Base-by-base conservation (phyloP, 2,797 vertebrate genomes). In the Lates japonicus region DNA sequence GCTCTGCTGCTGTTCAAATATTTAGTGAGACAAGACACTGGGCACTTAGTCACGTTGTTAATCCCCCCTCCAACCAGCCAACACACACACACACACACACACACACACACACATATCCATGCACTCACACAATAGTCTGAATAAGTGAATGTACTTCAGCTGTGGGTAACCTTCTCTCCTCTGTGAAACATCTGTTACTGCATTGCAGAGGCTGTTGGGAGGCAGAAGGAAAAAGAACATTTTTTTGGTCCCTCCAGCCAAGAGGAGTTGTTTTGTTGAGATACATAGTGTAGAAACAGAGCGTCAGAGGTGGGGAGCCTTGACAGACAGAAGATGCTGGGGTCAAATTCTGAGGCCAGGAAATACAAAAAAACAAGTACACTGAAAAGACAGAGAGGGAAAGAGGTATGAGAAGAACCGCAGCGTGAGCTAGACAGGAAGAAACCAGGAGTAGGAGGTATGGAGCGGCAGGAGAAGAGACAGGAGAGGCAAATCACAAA, bases 151-250 rank as follows among this genome's bases (percentile, higher is more conserved):
- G 77, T 63, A 48, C 64, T 60, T 66, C 25, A 70, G 29, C 64
- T 77, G 59, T 52, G 65, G 75, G 52, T 81, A 83, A 85, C 76
- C 74, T 74, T 83, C 80, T 64, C 73, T 79, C 71, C 79, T 83
- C 69, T 82, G 82, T 72, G 70, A 78, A 87, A 77, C 87, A 83
- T 73, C 72, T 81, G 75, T 71, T 78, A 63, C 83, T 84, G 90
- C 83, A 74, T 49, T 88, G 85, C 86, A 82, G 81, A 82, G 61
- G 42, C 41, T 75, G 71, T 60, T 54, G 70, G 31, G 63, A 74
- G 10, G 55, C 22, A 16, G 11, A 41, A 10, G 19, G 48, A 54
- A 71, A 70, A 68, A 9, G 2, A 7, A 8, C 1, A 5, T 46
- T 49, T 52, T 20, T 52, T n/a, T 71, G 35, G 6, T 71, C 3